phyloP scores from a whole-genome alignment of 2,113 vertebrate species.

The Nannospalax galili region DNA sequence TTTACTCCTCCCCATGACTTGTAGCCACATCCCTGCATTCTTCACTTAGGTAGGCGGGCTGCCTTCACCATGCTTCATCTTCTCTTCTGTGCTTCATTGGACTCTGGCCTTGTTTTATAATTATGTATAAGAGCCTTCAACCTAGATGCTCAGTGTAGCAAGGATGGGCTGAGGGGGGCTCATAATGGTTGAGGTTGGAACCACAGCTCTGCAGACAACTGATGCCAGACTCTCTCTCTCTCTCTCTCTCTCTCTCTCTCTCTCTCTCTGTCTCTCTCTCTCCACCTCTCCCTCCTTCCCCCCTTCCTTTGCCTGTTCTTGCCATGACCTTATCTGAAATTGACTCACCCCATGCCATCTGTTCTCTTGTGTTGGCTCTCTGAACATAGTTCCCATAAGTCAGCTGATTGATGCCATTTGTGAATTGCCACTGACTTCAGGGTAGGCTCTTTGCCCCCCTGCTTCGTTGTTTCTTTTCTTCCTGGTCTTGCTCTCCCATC shows the following conservation, averaged over 20 bases:
- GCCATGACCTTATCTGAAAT: neutral
- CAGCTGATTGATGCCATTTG: neutral
- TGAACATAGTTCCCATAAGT: neutral
- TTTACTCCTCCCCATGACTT: neutral
- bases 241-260: too few relatives aligned
- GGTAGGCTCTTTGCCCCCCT: neutral
- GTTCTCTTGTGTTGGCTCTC: neutral
- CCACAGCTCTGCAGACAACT: neutral
- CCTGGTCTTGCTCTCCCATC: neutral
- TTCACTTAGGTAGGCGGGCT: fast-evolving
- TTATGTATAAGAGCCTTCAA: neutral
- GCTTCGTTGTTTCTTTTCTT: neutral
- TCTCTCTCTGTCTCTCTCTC: too few relatives aligned
- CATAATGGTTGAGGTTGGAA: neutral
- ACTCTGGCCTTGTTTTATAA: neutral
- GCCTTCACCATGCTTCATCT: neutral
- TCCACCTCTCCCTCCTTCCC: neutral
- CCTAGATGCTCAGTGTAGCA: neutral
- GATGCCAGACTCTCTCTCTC: neutral
- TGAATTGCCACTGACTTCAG: neutral
- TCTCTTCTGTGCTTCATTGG: neutral
- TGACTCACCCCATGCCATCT: neutral
- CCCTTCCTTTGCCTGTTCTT: neutral
- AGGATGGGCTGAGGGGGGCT: neutral
- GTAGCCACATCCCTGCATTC: neutral